Percentiles rank a stretch among this genome's conserved stretches.
Conservation (phyloP, 2,797 vertebrate genomes). For the Gouania willdenowi region DNA sequence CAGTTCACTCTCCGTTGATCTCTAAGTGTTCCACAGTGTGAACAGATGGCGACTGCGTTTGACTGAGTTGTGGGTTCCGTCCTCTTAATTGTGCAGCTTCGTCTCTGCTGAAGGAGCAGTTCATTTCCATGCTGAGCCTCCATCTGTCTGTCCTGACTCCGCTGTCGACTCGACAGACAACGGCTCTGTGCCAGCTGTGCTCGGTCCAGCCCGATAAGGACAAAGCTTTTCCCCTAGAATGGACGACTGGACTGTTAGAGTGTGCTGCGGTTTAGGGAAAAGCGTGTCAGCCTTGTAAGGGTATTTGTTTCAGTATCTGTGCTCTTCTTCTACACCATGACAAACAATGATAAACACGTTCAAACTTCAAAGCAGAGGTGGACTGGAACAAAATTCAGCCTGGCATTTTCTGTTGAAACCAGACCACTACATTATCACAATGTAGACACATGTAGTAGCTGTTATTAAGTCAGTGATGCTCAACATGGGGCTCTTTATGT, state of each 20-base stretch:
- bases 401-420: no score
- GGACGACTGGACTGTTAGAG: conserved; percentile 9
- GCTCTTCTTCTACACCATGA: conserved; percentile 63
- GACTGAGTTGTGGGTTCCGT: no score
- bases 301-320: conserved; percentile 33
- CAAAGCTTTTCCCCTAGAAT: conserved; percentile 21
- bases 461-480: no score
- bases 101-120: conserved; percentile 9
- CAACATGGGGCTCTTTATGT: no score
- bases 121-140: conserved; percentile 59
- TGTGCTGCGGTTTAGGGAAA: conserved; percentile 8
- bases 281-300: conserved; percentile 31
- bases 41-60: conserved; percentile 55
- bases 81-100: conserved; percentile 20
- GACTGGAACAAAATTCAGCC: no score
- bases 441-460: no score
- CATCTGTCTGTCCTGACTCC: conserved; percentile 59
- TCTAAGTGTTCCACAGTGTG: conserved; percentile 31
- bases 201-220: conserved; percentile 42
- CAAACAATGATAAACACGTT: conserved; percentile 48
- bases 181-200: conserved; percentile 58
- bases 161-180: conserved; percentile 58
- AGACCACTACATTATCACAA: no score
- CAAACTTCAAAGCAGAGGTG: no score
- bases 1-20: conserved; percentile 18